phyloP scores from a whole-genome alignment of 2,113 vertebrate species.

The Passerina amoena region DNA sequence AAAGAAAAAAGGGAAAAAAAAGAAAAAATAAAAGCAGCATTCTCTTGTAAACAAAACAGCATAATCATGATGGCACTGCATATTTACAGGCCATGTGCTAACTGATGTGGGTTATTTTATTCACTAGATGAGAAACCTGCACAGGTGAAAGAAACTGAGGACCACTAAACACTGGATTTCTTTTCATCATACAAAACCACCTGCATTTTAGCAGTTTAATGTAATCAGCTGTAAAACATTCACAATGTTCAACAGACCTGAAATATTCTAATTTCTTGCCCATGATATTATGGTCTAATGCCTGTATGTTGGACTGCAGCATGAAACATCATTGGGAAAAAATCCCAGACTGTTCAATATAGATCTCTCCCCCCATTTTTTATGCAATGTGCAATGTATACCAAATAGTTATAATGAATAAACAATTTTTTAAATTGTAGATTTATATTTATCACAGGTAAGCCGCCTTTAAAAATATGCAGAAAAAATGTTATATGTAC shows the following conservation, averaged over 20 bases:
- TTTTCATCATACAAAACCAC: neutral
- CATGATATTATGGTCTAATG: neutral
- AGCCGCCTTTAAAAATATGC: neutral
- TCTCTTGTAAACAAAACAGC: neutral
- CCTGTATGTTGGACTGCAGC: neutral
- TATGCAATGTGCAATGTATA: neutral
- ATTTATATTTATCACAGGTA: neutral
- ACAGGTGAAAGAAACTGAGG: neutral
- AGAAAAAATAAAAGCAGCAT: fast-evolving
- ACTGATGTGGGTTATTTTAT: neutral
- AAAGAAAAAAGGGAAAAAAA: neutral
- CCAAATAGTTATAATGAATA: neutral
- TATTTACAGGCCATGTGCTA: neutral
- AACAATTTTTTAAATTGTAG: neutral
- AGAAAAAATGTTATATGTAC: neutral
- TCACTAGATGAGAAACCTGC: neutral
- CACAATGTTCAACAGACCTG: slow-evolving; percentile 25
- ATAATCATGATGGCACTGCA: neutral
- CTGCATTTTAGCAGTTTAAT: neutral
- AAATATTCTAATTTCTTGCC: slow-evolving; percentile 26
- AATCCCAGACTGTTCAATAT: neutral
- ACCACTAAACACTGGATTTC: neutral
- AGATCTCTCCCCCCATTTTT: neutral
- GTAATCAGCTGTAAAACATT: slow-evolving; percentile 24
- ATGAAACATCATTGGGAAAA: neutral